These are phyloP conservation scores for Endotricha flammealis DNA, from an alignment of 2,888 invertebrate genomes.

Conservation along the genomic window DNA sequence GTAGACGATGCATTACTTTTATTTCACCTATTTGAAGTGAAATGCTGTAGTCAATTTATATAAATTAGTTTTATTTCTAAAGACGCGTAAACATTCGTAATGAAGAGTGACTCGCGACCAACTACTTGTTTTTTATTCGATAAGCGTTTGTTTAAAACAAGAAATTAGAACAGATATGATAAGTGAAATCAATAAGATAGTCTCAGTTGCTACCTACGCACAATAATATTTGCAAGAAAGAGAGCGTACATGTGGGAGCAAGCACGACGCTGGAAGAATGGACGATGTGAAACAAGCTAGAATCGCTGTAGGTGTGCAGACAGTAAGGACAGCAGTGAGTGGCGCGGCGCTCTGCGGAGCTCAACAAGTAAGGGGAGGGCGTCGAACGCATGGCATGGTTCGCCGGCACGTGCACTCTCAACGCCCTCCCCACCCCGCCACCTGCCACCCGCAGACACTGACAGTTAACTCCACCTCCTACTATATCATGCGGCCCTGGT, in stretches of 20 bases:
- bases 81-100: slow-evolving; percentile 1
- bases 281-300: slow-evolving; percentile 35
- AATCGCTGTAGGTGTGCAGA: slow-evolving; percentile 19
- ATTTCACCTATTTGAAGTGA: slow-evolving; percentile 5
- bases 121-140: slow-evolving; percentile 1
- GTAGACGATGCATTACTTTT: slow-evolving; percentile 2
- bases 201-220: slow-evolving; percentile 21
- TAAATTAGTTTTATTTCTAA: background rate
- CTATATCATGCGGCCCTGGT: slow-evolving; percentile 53
- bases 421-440: slow-evolving; percentile 28
- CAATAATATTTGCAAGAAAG: slow-evolving; percentile 34
- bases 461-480: slow-evolving; percentile 47
- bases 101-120: slow-evolving; percentile 2
- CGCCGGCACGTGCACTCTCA: slow-evolving; percentile 64
- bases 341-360: slow-evolving; percentile 35
- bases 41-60: too few species aligned
- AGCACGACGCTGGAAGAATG: slow-evolving; percentile 26
- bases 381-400: slow-evolving; percentile 64
- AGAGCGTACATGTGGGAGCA: slow-evolving; percentile 35
- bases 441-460: slow-evolving; percentile 34
- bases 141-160: slow-evolving; percentile 4
- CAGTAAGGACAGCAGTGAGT: slow-evolving; percentile 21
- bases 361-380: slow-evolving; percentile 68
- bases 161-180: slow-evolving; percentile 14
- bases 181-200: slow-evolving; percentile 33